phyloP scores from a whole-genome alignment of 2,797 vertebrate species.

The Florisuga fusca region DNA sequence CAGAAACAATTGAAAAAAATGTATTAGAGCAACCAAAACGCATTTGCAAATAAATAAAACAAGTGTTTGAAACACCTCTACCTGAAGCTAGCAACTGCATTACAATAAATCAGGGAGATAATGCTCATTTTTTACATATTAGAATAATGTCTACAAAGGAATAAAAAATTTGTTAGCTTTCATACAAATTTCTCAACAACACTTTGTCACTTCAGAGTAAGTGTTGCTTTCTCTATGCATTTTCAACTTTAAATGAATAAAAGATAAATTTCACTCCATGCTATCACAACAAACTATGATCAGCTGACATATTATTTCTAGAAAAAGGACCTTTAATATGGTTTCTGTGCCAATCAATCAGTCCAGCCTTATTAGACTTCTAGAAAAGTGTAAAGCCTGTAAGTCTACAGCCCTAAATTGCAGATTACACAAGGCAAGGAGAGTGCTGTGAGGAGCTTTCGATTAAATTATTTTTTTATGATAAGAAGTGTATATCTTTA shows the following conservation, averaged over 20 bases:
- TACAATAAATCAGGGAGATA: background rate
- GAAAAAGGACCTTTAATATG: background rate
- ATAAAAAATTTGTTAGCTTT: constrained; percentile 17
- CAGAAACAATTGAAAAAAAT: background rate
- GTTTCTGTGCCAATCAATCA: background rate
- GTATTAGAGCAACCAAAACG: background rate
- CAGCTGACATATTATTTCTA: constrained; percentile 4
- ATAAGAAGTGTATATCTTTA: background rate
- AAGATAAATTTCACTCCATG: constrained; percentile 35
- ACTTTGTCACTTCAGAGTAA: constrained; percentile 25
- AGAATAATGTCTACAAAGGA: background rate
- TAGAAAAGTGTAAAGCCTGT: constrained; percentile 3
- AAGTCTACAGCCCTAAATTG: constrained; percentile 6
- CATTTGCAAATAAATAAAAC: background rate
- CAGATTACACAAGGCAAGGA: background rate
- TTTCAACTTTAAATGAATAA: background rate
- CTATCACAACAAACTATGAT: background rate
- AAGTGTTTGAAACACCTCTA: background rate
- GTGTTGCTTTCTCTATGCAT: background rate
- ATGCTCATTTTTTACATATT: background rate
- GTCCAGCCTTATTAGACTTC: background rate
- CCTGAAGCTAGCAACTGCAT: background rate
- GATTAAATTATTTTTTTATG: background rate
- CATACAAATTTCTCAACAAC: background rate
- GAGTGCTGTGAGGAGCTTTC: background rate